Evolutionary conservation across 2,888 invertebrate genomes (phyloP).

Genomic region (Lissonota sp.): DNA sequence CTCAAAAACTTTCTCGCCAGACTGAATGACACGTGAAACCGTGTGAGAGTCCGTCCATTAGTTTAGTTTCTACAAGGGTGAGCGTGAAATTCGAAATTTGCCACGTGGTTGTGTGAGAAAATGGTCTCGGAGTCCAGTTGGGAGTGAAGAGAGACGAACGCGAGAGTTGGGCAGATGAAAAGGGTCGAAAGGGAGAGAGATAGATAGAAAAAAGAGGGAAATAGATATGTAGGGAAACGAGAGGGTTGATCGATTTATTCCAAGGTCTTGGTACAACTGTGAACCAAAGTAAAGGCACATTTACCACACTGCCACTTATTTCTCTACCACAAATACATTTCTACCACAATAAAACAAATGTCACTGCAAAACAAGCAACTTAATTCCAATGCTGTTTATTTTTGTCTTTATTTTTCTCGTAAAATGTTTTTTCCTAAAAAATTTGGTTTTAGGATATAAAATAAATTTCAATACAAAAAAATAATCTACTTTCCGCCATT

Average conservation of each 20-base stretch:
- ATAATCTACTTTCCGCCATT: background rate
- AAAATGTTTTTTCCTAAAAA: too few relatives aligned
- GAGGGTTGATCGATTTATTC: slow-evolving; percentile 13
- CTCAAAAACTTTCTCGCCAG: slow-evolving; percentile 10
- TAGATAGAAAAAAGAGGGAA: background rate
- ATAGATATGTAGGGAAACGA: background rate
- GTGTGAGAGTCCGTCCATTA: background rate
- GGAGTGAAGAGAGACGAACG: background rate
- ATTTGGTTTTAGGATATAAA: too few relatives aligned
- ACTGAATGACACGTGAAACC: background rate
- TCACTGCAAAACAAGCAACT: too few relatives aligned
- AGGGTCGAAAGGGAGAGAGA: background rate
- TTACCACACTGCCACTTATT: too few relatives aligned
- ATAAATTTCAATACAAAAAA: too few relatives aligned
- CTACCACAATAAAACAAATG: too few relatives aligned
- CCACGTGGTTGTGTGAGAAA: slow-evolving; percentile 13
- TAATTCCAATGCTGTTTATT: too few relatives aligned
- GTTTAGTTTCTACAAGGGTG: slow-evolving; percentile 18
- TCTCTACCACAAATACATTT: too few relatives aligned
- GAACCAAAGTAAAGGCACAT: slow-evolving; percentile 5
- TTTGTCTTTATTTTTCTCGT: too few relatives aligned
- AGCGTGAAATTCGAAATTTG: slow-evolving; percentile 23
- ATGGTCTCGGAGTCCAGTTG: background rate
- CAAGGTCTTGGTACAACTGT: slow-evolving; percentile 4
- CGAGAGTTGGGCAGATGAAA: background rate